These are phyloP conservation scores for Leptura quadrifasciata DNA, from an alignment of 2,888 invertebrate species.

Conservation along the genomic window DNA sequence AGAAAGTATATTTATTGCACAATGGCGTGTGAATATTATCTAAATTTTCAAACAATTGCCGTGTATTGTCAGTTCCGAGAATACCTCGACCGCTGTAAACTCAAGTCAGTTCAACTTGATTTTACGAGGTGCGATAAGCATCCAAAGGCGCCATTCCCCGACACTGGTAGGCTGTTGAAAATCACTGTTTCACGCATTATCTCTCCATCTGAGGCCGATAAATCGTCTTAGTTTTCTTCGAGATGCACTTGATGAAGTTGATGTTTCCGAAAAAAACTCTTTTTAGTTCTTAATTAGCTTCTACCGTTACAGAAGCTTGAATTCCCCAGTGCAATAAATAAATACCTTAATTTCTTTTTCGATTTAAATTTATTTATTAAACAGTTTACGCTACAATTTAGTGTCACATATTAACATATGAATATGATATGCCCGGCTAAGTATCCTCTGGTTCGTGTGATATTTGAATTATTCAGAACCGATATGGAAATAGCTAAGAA, in stretches of 20 bases:
- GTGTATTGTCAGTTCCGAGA: conserved; percentile 20
- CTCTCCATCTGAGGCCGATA: conserved; percentile 63
- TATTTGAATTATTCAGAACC: not conserved
- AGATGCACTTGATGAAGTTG: conserved; percentile 37
- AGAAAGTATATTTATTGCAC: not conserved
- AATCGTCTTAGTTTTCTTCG: conserved; percentile 54
- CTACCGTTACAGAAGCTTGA: conserved; percentile 35
- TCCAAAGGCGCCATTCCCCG: conserved; percentile 65
- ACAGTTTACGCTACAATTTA: not conserved
- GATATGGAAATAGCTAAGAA: not conserved
- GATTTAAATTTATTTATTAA: not conserved
- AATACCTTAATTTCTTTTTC: not conserved
- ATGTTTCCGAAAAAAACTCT: conserved; percentile 46
- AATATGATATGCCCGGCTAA: not conserved
- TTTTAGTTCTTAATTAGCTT: conserved; percentile 40
- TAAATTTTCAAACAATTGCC: conserved; percentile 18
- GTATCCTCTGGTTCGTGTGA: not conserved
- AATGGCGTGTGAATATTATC: conserved; percentile 23
- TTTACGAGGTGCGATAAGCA: conserved; percentile 65
- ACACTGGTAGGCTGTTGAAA: conserved; percentile 65
- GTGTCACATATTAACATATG: conserved; percentile 1
- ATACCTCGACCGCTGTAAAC: conserved; percentile 15
- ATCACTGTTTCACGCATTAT: conserved; percentile 65
- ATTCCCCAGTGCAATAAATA: not conserved
- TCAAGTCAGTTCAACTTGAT: conserved; percentile 24